Evolutionary conservation across 2,797 vertebrate genomes (phyloP).

Genomic region (Eupleurogrammus muticus): DNA sequence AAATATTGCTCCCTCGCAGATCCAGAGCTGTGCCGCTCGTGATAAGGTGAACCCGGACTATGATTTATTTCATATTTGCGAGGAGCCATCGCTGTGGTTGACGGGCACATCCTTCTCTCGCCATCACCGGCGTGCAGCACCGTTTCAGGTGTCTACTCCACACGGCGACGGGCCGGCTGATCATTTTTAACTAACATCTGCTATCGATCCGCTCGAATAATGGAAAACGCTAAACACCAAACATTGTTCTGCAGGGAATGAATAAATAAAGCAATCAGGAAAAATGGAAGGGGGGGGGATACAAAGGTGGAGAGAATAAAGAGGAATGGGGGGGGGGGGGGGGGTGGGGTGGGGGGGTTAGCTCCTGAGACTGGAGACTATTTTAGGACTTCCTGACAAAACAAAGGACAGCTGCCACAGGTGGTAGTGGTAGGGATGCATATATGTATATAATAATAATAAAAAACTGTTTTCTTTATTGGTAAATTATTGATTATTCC

Average conservation of each 20-base stretch:
- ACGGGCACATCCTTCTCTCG: slow-evolving; percentile 33
- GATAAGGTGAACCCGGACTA: slow-evolving; percentile 41
- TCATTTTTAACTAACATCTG: slow-evolving; percentile 55
- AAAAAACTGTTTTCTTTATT: slow-evolving; percentile 1
- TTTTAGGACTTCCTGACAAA: slow-evolving; percentile 69
- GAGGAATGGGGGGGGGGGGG: neutral
- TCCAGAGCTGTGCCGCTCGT: slow-evolving; percentile 32
- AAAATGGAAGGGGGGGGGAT: slow-evolving; percentile 7
- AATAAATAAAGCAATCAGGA: slow-evolving; percentile 47
- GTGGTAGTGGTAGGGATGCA: too few species aligned
- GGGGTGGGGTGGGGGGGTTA: slow-evolving; percentile 24
- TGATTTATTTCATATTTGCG: slow-evolving; percentile 54
- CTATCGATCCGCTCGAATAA: slow-evolving; percentile 55
- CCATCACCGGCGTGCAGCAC: slow-evolving; percentile 25
- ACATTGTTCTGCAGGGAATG: slow-evolving; percentile 21
- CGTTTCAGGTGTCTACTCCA: slow-evolving; percentile 1
- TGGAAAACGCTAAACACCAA: slow-evolving; percentile 41
- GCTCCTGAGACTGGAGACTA: slow-evolving; percentile 68
- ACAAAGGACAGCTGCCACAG: slow-evolving; percentile 51
- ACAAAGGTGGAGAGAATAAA: neutral
- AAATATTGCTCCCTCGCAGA: slow-evolving; percentile 35
- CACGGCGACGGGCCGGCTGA: slow-evolving; percentile 43
- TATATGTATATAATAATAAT: too few species aligned
- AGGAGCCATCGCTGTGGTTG: slow-evolving; percentile 32
- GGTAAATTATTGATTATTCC: neutral